These are phyloP conservation scores for Pocota personata DNA, from an alignment of 2,888 invertebrate species.

Conservation along the genomic window DNA sequence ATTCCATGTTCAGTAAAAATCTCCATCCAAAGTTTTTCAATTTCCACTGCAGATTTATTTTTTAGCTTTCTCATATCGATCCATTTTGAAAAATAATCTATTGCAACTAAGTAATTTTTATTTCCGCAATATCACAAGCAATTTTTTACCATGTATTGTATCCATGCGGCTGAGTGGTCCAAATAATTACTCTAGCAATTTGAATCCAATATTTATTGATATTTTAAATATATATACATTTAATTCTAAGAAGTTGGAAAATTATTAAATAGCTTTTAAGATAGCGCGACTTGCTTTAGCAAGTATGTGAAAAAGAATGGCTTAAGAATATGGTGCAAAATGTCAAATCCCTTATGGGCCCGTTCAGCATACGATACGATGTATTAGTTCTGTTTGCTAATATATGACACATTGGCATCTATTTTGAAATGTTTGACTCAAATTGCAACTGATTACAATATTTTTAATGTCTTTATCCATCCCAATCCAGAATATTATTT, in stretches of 20 bases:
- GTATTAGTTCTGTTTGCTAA: too few relatives aligned
- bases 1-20: background rate
- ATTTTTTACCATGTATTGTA: conserved; percentile 1
- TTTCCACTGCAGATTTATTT: background rate
- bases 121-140: background rate
- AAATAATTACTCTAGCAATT: too few relatives aligned
- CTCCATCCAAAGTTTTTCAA: background rate
- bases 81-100: background rate
- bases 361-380: too few relatives aligned
- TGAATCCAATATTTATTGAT: too few relatives aligned
- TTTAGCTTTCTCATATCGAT: background rate
- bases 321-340: too few relatives aligned
- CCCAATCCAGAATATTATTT: background rate
- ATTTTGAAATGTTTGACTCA: background rate
- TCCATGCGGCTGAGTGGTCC: too few relatives aligned
- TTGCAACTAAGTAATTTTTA: background rate
- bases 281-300: too few relatives aligned
- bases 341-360: too few relatives aligned
- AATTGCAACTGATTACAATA: background rate
- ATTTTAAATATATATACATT: too few relatives aligned
- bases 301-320: too few relatives aligned
- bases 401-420: conserved; percentile 4
- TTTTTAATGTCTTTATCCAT: background rate
- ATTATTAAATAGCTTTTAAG: too few relatives aligned
- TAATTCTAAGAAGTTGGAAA: too few relatives aligned